Evolutionary conservation across 2,888 invertebrate genomes (phyloP).

Genomic region (Bedellia somnulentella): DNA sequence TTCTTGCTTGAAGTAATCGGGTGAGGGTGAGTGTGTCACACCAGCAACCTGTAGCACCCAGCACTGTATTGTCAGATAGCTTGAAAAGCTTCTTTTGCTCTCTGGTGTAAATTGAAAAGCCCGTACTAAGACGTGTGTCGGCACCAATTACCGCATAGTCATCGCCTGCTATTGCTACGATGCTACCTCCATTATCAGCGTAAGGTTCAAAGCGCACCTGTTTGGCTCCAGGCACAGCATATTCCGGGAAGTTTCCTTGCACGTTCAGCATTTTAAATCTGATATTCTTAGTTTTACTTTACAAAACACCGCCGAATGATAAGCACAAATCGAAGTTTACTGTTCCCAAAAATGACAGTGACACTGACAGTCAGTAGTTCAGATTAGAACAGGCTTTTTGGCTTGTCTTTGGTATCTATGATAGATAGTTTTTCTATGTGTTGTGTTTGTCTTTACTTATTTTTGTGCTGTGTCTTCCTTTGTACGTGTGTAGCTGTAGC

Average conservation of each 20-base stretch:
- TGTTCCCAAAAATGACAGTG: too few relatives aligned
- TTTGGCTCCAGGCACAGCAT: conserved; percentile 52
- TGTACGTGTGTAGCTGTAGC: too few relatives aligned
- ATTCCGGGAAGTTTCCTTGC: conserved; percentile 41
- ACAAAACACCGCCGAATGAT: conserved; percentile 21
- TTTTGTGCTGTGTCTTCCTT: too few relatives aligned
- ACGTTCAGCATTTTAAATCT: conserved; percentile 29
- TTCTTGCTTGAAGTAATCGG: conserved; percentile 77
- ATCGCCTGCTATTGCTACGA: conserved; percentile 94
- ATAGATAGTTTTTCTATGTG: too few relatives aligned
- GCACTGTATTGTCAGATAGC: conserved; percentile 78
- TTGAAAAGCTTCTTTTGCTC: conserved; percentile 86
- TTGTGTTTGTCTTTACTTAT: too few relatives aligned
- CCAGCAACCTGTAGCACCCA: conserved; percentile 97
- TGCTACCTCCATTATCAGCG: conserved; percentile 73
- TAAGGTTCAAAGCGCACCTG: conserved; percentile 55
- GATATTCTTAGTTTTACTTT: neutral
- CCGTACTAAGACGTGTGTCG: conserved; percentile 90
- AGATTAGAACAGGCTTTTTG: too few relatives aligned
- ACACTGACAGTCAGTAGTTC: too few relatives aligned
- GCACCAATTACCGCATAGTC: conserved; percentile 94
- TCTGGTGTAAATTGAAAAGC: conserved; percentile 87
- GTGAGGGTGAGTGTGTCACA: conserved; percentile 94
- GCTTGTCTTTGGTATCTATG: too few relatives aligned
- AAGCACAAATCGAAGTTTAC: conserved; percentile 21